phyloP scores from a whole-genome alignment of 2,888 invertebrate genomes.

The Tiphia femorata region DNA sequence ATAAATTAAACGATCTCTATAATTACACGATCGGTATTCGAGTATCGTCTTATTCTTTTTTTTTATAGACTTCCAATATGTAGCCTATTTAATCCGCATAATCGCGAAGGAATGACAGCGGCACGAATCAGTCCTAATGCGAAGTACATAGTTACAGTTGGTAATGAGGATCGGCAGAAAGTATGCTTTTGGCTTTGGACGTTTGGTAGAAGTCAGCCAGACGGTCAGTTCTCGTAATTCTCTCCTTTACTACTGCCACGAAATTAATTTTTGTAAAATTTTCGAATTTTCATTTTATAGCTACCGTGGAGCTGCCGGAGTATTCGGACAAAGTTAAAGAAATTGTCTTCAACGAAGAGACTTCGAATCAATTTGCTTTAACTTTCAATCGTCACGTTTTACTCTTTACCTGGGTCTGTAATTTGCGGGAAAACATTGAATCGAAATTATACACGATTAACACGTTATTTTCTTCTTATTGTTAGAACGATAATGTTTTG shows the following conservation, averaged over 20 bases:
- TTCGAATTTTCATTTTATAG: conserved; percentile 27
- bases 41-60: no score
- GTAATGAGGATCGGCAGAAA: conserved; percentile 68
- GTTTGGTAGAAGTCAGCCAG: conserved; percentile 69
- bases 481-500: conserved; percentile 3
- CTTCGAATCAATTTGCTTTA: conserved; percentile 66
- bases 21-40: no score
- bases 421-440: conserved; percentile 7
- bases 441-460: neutral
- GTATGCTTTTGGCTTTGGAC: conserved; percentile 78
- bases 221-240: conserved; percentile 68
- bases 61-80: conserved; percentile 69
- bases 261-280: neutral
- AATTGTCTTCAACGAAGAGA: conserved; percentile 66
- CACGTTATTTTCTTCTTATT: no score
- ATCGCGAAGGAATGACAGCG: conserved; percentile 63
- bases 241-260: neutral
- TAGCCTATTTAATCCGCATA: conserved; percentile 73
- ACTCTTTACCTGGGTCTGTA: conserved; percentile 66
- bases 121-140: conserved; percentile 73
- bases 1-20: no score
- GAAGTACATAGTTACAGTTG: conserved; percentile 73
- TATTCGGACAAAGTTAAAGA: conserved; percentile 43
- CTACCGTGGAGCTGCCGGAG: conserved; percentile 32
- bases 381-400: conserved; percentile 64